phyloP scores from a whole-genome alignment of 2,888 invertebrate genomes.

The Aspidiotus rigidus region DNA sequence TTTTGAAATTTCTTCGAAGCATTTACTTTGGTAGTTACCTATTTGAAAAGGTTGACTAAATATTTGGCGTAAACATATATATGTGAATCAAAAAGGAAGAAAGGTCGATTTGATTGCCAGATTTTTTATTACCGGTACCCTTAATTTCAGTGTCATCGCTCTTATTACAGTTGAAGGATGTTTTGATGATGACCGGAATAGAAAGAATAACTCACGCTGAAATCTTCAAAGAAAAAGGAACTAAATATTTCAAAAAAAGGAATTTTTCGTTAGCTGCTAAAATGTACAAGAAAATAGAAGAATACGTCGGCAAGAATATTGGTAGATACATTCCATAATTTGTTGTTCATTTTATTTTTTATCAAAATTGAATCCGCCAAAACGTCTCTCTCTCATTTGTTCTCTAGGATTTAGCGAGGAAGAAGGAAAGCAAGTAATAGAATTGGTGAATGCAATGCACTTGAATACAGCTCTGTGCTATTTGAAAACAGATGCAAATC shows the following conservation, averaged over 20 bases:
- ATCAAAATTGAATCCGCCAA: background rate
- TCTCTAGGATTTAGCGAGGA: slow-evolving; percentile 44
- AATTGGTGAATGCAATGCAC: slow-evolving; percentile 58
- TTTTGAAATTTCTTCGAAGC: no score
- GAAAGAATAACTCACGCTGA: slow-evolving; percentile 76
- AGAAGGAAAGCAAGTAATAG: slow-evolving; percentile 47
- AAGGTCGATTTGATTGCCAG: background rate
- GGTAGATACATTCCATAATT: slow-evolving; percentile 41
- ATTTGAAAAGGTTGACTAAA: no score
- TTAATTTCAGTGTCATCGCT: background rate
- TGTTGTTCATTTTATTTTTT: no score
- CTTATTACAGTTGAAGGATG: slow-evolving; percentile 55
- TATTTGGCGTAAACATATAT: no score
- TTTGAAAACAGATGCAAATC: slow-evolving; percentile 62
- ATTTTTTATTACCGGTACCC: slow-evolving; percentile 32
- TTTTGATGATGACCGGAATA: slow-evolving; percentile 68
- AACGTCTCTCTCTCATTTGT: slow-evolving; percentile 3
- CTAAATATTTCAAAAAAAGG: slow-evolving; percentile 71
- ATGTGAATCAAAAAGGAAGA: no score
- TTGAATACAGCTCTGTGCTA: slow-evolving; percentile 75
- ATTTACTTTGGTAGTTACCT: no score
- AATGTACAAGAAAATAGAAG: slow-evolving; percentile 71
- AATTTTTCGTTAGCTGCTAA: slow-evolving; percentile 71
- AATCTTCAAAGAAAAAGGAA: slow-evolving; percentile 82
- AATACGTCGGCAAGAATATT: slow-evolving; percentile 53